Conservation (phyloP, 2,888 invertebrate genomes). For the Torymus auratus region DNA sequence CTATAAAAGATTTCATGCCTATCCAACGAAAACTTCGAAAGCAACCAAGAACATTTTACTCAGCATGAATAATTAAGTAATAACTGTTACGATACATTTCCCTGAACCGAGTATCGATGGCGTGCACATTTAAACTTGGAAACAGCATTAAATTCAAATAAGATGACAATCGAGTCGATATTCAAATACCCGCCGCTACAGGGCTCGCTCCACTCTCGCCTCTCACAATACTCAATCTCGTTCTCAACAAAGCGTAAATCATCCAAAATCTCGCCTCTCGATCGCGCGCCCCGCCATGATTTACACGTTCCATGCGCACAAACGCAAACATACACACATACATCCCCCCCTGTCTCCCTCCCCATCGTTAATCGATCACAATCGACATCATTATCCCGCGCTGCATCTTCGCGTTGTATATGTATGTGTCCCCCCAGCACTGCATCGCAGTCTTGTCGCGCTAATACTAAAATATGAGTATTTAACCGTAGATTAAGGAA, state of each 20-base stretch:
- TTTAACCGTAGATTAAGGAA: constrained; percentile 76
- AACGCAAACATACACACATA: too few relatives aligned
- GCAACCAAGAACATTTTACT: too few relatives aligned
- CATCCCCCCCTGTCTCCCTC: neutral
- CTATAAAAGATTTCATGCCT: too few relatives aligned
- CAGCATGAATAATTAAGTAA: too few relatives aligned
- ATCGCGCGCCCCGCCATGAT: constrained; percentile 4
- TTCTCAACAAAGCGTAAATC: constrained; percentile 24
- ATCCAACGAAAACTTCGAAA: too few relatives aligned
- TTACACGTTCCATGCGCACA: constrained; percentile 17
- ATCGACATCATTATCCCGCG: constrained; percentile 21
- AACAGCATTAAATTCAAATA: neutral
- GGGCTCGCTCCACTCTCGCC: neutral
- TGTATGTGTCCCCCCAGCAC: constrained; percentile 44
- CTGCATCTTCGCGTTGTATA: constrained; percentile 16
- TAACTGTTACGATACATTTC: too few relatives aligned
- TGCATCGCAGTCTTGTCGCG: constrained; percentile 30
- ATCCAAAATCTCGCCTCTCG: constrained; percentile 17
- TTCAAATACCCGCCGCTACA: neutral
- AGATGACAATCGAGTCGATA: neutral
- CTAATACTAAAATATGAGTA: constrained; percentile 76
- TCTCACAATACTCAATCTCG: neutral
- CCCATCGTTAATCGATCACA: constrained; percentile 21
- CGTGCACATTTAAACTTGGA: too few relatives aligned
- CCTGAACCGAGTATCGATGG: too few relatives aligned